phyloP scores from a whole-genome alignment of 2,888 invertebrate species.

The Microplitis deprimator region DNA sequence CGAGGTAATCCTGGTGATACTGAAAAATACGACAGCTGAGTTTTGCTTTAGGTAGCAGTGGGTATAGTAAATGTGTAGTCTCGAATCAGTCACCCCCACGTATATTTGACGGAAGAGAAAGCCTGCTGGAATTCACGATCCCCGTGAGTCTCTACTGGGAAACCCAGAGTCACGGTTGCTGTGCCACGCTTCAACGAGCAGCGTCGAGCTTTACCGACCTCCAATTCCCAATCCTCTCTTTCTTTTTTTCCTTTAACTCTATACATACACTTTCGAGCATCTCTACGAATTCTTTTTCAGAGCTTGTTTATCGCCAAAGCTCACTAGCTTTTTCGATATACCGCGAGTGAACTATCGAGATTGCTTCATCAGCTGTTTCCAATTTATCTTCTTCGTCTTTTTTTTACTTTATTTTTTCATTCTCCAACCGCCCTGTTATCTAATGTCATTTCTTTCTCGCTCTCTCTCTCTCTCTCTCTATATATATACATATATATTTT shows the following conservation, averaged over 20 bases:
- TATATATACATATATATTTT: too few relatives aligned
- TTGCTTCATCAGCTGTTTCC: slow-evolving; percentile 42
- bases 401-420: neutral
- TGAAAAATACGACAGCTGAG: slow-evolving; percentile 37
- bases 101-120: slow-evolving; percentile 25
- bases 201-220: slow-evolving; percentile 33
- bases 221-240: slow-evolving; percentile 24
- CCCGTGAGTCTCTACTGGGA: slow-evolving; percentile 28
- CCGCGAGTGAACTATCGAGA: slow-evolving; percentile 18
- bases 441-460: neutral
- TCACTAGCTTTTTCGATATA: slow-evolving; percentile 28
- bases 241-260: slow-evolving; percentile 18
- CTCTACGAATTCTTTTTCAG: slow-evolving; percentile 28
- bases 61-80: slow-evolving; percentile 20
- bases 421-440: neutral
- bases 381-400: slow-evolving; percentile 31
- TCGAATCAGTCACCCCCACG: slow-evolving; percentile 39
- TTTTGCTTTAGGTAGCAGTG: slow-evolving; percentile 10
- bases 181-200: slow-evolving; percentile 32
- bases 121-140: slow-evolving; percentile 40
- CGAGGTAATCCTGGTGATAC: slow-evolving; percentile 37
- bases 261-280: slow-evolving; percentile 21
- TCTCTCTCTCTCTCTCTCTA: neutral
- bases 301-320: slow-evolving; percentile 13
- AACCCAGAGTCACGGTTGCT: slow-evolving; percentile 38